phyloP scores from a whole-genome alignment of 2,888 invertebrate species.

The Campoletis raptor region DNA sequence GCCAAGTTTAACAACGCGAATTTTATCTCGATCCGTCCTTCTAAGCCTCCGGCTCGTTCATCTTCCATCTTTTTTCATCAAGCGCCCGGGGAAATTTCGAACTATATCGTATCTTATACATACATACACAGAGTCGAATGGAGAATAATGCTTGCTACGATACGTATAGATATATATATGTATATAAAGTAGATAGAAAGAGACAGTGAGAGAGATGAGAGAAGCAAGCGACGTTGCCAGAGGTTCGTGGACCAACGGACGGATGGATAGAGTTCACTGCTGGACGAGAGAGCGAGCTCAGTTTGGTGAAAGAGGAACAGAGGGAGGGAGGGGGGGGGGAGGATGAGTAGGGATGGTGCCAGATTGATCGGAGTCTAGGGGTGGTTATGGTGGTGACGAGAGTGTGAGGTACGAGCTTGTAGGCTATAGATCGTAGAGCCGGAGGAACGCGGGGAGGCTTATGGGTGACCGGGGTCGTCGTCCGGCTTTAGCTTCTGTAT shows the following conservation, averaged over 20 bases:
- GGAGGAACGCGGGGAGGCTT: constrained; percentile 73
- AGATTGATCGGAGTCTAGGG: constrained; percentile 79
- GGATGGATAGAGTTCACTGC: constrained; percentile 66
- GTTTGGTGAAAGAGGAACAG: constrained; percentile 9
- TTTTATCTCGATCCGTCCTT: constrained; percentile 60
- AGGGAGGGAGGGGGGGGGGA: constrained; percentile 48
- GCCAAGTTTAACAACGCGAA: constrained; percentile 66
- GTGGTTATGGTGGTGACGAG: constrained; percentile 75
- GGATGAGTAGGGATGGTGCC: constrained; percentile 76
- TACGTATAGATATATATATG: constrained; percentile 17
- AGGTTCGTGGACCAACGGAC: constrained; percentile 64
- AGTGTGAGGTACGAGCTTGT: constrained; percentile 72
- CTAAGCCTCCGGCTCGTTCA: constrained; percentile 64
- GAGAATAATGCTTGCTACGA: constrained; percentile 68
- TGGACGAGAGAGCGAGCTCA: constrained; percentile 60
- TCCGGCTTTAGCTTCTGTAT: constrained; percentile 75
- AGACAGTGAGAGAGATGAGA: constrained; percentile 45
- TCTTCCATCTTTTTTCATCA: constrained; percentile 69
- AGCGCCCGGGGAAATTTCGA: constrained; percentile 62
- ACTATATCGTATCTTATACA: constrained; percentile 64
- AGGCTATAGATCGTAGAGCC: constrained; percentile 57
- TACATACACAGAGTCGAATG: constrained; percentile 60
- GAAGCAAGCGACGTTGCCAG: constrained; percentile 67
- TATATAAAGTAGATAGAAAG: constrained; percentile 21
- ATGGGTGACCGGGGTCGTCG: constrained; percentile 77